Conservation (phyloP, 2,113 vertebrate species). For the Oceanodroma tethys region DNA sequence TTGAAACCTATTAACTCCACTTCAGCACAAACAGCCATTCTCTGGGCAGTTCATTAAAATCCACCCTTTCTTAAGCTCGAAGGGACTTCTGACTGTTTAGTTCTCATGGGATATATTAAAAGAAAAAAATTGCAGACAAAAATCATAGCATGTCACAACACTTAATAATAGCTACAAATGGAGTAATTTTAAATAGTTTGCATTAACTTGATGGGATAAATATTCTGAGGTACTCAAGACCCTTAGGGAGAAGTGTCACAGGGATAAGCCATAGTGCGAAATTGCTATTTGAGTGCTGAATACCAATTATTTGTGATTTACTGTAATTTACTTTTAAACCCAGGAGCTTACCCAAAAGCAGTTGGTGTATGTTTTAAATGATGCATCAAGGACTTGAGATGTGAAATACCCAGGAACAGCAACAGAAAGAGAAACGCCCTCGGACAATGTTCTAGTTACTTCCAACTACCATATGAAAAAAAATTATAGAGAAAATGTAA, state of each 20-base stretch:
- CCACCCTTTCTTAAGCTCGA: not conserved
- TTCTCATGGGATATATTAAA: conserved; percentile 29
- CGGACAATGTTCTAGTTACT: not conserved
- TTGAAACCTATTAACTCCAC: conserved; percentile 41
- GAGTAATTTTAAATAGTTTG: conserved; percentile 56
- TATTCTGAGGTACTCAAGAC: conserved; percentile 55
- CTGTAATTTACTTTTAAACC: conserved; percentile 58
- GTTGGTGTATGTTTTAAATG: conserved; percentile 29
- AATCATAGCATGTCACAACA: conserved; percentile 55
- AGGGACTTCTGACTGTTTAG: conserved; percentile 6
- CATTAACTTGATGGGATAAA: conserved; percentile 53
- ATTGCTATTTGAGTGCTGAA: conserved; percentile 61
- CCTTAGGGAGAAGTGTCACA: conserved; percentile 37
- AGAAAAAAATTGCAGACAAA: not conserved
- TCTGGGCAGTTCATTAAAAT: conserved; percentile 51
- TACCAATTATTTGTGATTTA: conserved; percentile 66
- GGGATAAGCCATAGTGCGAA: conserved; percentile 48
- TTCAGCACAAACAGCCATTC: conserved; percentile 20
- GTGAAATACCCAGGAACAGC: not conserved
- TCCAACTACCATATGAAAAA: not conserved
- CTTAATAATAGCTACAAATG: conserved; percentile 57
- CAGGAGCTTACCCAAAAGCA: conserved; percentile 48
- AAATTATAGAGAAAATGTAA: not conserved
- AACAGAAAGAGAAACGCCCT: not conserved
- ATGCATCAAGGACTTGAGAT: conserved; percentile 1